Conservation (phyloP, 2,113 vertebrate species). For the Ailuropoda melanoleuca region DNA sequence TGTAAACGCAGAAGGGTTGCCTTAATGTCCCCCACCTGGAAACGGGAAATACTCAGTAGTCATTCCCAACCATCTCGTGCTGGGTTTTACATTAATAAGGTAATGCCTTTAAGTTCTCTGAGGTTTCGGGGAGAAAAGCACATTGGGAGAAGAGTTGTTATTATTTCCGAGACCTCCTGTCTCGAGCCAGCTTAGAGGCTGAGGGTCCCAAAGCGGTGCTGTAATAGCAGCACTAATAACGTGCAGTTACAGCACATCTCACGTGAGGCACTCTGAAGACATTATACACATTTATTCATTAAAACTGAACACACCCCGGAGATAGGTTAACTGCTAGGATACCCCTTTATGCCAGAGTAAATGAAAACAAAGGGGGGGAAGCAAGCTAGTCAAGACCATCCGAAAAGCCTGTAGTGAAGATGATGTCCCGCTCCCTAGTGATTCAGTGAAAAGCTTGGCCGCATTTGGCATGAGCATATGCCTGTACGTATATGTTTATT, state of each 20-base stretch:
- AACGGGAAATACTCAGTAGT: slow-evolving; percentile 33
- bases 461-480: background rate
- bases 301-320: slow-evolving; percentile 75
- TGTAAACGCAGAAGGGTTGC: background rate
- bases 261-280: slow-evolving; percentile 11
- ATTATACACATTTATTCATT: slow-evolving; percentile 75
- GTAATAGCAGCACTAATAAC: slow-evolving; percentile 64
- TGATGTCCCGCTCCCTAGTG: background rate
- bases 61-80: background rate
- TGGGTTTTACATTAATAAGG: slow-evolving; percentile 60
- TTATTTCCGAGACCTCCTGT: slow-evolving; percentile 70
- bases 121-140: slow-evolving; percentile 35
- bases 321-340: slow-evolving; percentile 72
- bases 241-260: slow-evolving; percentile 42
- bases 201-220: slow-evolving; percentile 61
- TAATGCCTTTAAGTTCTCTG: slow-evolving; percentile 52
- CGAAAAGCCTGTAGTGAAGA: background rate
- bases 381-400: slow-evolving; percentile 30
- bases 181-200: slow-evolving; percentile 66
- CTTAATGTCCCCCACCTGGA: slow-evolving; percentile 53
- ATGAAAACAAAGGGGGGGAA: slow-evolving; percentile 60
- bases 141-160: slow-evolving; percentile 54
- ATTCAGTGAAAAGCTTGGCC: background rate
- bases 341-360: slow-evolving; percentile 73
- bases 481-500: background rate